A percentile compares a stretch with the other conserved stretches of the same genome.
These are phyloP conservation scores for Sphenopsis melanotis DNA, from an alignment of 2,797 vertebrate species.

Conservation along the genomic window DNA sequence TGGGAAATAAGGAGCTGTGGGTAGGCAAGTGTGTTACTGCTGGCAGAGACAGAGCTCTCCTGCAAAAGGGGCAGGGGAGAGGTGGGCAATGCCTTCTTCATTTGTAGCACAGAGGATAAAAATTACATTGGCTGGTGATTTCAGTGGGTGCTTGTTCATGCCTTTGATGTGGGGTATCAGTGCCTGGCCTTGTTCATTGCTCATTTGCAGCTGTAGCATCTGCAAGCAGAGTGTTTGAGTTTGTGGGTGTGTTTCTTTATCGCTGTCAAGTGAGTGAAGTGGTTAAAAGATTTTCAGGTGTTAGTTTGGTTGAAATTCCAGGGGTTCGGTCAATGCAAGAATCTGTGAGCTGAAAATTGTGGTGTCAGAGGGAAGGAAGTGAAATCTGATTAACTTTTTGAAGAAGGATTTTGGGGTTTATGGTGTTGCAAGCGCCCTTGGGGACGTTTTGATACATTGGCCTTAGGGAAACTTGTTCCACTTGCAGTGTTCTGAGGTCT, in stretches of 20 bases:
- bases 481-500: not conserved
- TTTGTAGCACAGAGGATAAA: not conserved
- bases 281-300: not conserved
- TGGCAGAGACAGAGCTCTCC: not conserved
- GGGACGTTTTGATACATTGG: not conserved
- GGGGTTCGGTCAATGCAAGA: not conserved
- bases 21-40: not conserved
- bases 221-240: not conserved
- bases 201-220: not conserved
- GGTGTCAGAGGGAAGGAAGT: not conserved
- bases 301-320: not conserved
- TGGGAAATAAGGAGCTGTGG: not conserved
- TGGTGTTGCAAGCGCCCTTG: not conserved
- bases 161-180: not conserved
- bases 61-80: not conserved
- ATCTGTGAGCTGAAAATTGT: not conserved
- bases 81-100: accelerated
- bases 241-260: not conserved
- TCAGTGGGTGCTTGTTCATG: not conserved
- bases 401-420: not conserved
- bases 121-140: accelerated
- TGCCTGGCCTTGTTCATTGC: not conserved
- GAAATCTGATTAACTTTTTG: not conserved
- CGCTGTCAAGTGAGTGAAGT: not conserved
- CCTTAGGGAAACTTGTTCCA: not conserved